Evolutionary conservation across 1,140 invertebrate species (phyloP).

Genomic region (Euura saliciscinereae): DNA sequence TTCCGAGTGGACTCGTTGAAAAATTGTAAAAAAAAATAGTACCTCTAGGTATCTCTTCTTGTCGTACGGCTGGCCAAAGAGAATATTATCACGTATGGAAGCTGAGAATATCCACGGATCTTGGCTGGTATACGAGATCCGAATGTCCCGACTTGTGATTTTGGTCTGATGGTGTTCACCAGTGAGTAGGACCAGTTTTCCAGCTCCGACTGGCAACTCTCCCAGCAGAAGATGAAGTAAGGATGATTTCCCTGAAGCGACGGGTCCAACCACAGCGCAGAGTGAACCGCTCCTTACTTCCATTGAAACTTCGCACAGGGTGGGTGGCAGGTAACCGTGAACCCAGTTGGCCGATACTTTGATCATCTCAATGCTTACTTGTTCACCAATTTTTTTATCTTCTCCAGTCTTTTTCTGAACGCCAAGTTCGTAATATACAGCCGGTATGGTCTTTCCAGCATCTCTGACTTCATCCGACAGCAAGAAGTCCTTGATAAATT

Average conservation of each 20-base stretch:
- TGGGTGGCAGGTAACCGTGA: conserved; percentile 44
- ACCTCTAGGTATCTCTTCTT: conserved; percentile 72
- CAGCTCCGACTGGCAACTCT: conserved; percentile 71
- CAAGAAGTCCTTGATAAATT: too few relatives aligned
- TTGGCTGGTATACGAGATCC: conserved; percentile 75
- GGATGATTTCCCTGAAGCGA: conserved; percentile 82
- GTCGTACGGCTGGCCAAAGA: conserved; percentile 77
- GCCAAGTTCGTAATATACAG: too few relatives aligned
- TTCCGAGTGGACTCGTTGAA: neutral
- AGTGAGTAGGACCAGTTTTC: conserved; percentile 55
- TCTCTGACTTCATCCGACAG: too few relatives aligned
- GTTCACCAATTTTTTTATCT: too few relatives aligned
- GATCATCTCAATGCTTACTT: neutral
- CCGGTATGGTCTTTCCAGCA: too few relatives aligned
- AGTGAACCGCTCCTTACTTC: conserved; percentile 69
- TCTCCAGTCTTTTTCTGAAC: too few relatives aligned
- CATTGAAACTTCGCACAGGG: conserved; percentile 67
- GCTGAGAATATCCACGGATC: conserved; percentile 79
- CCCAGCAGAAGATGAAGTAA: conserved; percentile 74
- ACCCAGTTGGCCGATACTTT: conserved; percentile 54
- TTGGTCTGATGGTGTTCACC: neutral
- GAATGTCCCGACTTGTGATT: conserved; percentile 52
- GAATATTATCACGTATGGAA: conserved; percentile 77
- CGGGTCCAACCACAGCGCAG: conserved; percentile 76
- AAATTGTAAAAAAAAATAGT: conserved; percentile 27